These are phyloP conservation scores for Catalaphyllia jardinei DNA, from an alignment of 64 coral and sea anemone species.

Conservation along the genomic window DNA sequence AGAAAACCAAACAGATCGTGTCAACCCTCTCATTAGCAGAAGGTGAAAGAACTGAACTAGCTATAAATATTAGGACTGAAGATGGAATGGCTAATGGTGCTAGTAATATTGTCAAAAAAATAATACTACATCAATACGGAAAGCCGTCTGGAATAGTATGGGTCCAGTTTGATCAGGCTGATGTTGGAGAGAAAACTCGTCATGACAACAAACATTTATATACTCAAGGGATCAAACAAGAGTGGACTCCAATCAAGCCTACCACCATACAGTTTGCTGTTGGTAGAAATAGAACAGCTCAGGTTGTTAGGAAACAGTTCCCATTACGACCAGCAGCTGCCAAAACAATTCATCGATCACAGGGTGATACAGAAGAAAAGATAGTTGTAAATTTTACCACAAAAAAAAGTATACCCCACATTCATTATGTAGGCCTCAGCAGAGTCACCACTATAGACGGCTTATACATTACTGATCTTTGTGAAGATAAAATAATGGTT, in stretches of 20 bases:
- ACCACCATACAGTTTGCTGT: conserved; percentile 57
- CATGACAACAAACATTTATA: conserved; percentile 45
- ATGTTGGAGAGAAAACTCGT: conserved; percentile 39
- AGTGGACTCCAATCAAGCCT: conserved; percentile 60
- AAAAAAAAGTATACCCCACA: conserved; percentile 20
- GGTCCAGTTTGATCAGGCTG: conserved; percentile 50
- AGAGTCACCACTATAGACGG: conserved; percentile 43
- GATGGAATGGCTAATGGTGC: conserved; percentile 48
- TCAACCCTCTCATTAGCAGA: not conserved
- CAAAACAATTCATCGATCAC: conserved; percentile 64
- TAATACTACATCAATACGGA: conserved; percentile 27
- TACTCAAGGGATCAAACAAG: conserved; percentile 30
- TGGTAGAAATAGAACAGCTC: conserved; percentile 53
- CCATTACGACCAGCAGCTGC: conserved; percentile 40
- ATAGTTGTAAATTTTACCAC: conserved; percentile 49
- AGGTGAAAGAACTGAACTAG: conserved; percentile 55
- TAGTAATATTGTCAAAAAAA: conserved; percentile 34
- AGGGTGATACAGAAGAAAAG: conserved; percentile 49
- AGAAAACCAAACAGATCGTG: conserved; percentile 48
- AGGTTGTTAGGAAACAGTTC: conserved; percentile 47
- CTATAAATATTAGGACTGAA: conserved; percentile 40
- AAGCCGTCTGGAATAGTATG: conserved; percentile 52
- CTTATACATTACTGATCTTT: conserved; percentile 24
- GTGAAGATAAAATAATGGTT: conserved; percentile 5
- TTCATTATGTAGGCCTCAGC: conserved; percentile 35